phyloP scores from a whole-genome alignment of 2,888 invertebrate species.

The Philonicus albiceps region DNA sequence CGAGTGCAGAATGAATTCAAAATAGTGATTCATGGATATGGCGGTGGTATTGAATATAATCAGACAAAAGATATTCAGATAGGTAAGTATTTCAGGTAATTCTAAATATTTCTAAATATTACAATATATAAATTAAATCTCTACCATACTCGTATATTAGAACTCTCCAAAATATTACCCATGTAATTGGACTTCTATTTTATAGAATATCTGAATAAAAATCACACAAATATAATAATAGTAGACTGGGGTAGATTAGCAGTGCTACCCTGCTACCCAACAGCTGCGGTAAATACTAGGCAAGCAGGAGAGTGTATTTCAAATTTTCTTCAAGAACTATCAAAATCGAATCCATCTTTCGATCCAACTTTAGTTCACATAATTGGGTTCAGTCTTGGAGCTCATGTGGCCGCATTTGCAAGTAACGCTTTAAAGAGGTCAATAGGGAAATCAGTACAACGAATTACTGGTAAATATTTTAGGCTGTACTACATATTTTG shows the following conservation, averaged over 20 bases:
- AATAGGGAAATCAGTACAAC: conserved; percentile 55
- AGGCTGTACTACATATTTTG: background rate
- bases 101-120: too few relatives aligned
- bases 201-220: conserved; percentile 59
- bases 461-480: conserved; percentile 60
- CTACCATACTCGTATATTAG: too few relatives aligned
- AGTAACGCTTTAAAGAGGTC: conserved; percentile 56
- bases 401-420: conserved; percentile 65
- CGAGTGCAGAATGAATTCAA: conserved; percentile 50
- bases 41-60: conserved; percentile 58
- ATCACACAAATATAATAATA: conserved; percentile 62
- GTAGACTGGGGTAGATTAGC: conserved; percentile 68
- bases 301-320: conserved; percentile 69
- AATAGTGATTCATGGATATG: conserved; percentile 62
- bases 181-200: too few relatives aligned
- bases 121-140: too few relatives aligned
- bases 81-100: too few relatives aligned
- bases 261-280: conserved; percentile 66
- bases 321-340: conserved; percentile 59
- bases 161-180: too few relatives aligned
- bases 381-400: conserved; percentile 69
- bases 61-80: conserved; percentile 54
- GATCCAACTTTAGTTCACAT: conserved; percentile 63
- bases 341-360: conserved; percentile 55
- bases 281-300: conserved; percentile 68